Evolutionary conservation across 1,140 invertebrate species (phyloP), one percentile per base, ranked within the genome.

Genomic region (Cotesia chilonis): DNA sequence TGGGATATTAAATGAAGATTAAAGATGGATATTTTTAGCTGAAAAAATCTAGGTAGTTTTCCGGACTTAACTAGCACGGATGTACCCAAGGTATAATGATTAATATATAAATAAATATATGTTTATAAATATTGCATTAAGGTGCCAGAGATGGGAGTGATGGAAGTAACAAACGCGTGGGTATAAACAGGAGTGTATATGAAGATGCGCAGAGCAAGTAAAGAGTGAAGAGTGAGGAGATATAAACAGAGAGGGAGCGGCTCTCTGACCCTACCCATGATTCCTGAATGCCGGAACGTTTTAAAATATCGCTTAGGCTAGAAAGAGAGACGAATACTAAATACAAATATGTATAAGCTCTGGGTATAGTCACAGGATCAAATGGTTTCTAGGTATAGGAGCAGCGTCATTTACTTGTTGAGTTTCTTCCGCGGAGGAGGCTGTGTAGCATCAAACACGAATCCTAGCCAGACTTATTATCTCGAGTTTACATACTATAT

Each of bases 371-470:
- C 28, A 28, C 28, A 28, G 28, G 28, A 47, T 47, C 41, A 47
- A 9, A 47, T 47, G 41, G 41, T 47, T 47, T 47, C 41, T 47
- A 47, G 41, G 41, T 7, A 47, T 47, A 59, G 20, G 20, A 28
- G n/a, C 14, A n/a, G 63, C 63, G 63, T 65, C 63, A 65, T 68
- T 54, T 68, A 68, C 66, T 47, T 47, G 41, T 47, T 47, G 20
- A 55, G 41, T 65, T 38, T 65, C 63, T 65, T 68, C 66, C 66
- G 66, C 66, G 66, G 66, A 68, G 66, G 66, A 51, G 66, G 66
- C 28, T 28, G 28, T 55, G 12, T 3, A 14, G 28, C 66, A 55
- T 54, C 66, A 68, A 68, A 68, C 52, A 54, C 66, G 66, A 54
- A 55, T 55, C 14, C 66, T 37, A 17, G 37, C 6, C 14, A 51